These are phyloP conservation scores for Diploscapter pachys DNA, from an alignment of 1,140 invertebrate genomes.

Conservation along the genomic window DNA sequence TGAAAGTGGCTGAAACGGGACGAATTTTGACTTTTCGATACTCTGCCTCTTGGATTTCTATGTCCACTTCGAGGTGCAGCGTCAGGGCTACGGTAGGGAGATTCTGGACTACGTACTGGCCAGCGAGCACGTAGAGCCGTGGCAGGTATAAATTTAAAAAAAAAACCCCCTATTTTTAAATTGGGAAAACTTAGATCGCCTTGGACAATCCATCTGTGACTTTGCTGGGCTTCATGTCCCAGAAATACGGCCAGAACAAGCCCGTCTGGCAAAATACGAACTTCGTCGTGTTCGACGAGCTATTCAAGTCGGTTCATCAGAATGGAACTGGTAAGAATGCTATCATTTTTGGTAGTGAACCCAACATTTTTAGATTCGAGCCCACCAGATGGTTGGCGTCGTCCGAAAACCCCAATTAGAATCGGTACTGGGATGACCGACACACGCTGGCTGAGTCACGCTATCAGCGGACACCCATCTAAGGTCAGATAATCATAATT, in stretches of 20 bases:
- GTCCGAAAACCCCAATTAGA: conserved; percentile 44
- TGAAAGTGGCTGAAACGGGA: not conserved
- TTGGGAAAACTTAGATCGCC: conserved; percentile 30
- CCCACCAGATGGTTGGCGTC: conserved; percentile 49
- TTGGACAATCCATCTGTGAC: conserved; percentile 51
- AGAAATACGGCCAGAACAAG: conserved; percentile 37
- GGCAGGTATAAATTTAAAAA: conserved; percentile 11
- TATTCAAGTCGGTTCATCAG: conserved; percentile 39
- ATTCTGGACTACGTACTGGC: conserved; percentile 77
- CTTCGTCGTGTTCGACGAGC: conserved; percentile 52
- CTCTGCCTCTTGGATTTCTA: conserved; percentile 83
- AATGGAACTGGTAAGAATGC: conserved; percentile 29
- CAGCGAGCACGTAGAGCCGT: conserved; percentile 51
- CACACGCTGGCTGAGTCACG: conserved; percentile 42
- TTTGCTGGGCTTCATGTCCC: conserved; percentile 46
- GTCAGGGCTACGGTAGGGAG: conserved; percentile 72
- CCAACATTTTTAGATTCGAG: too few relatives aligned
- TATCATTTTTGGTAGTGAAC: conserved; percentile 1
- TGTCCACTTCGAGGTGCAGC: conserved; percentile 74
- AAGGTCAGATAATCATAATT: conserved; percentile 10
- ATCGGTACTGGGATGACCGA: conserved; percentile 40
- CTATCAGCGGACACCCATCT: conserved; percentile 43
- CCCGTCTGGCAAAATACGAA: conserved; percentile 56
- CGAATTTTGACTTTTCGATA: conserved; percentile 13
- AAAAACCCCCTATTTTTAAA: not conserved